These are phyloP conservation scores for Ditula angustiorana DNA, from an alignment of 2,888 invertebrate genomes.

Conservation along the genomic window DNA sequence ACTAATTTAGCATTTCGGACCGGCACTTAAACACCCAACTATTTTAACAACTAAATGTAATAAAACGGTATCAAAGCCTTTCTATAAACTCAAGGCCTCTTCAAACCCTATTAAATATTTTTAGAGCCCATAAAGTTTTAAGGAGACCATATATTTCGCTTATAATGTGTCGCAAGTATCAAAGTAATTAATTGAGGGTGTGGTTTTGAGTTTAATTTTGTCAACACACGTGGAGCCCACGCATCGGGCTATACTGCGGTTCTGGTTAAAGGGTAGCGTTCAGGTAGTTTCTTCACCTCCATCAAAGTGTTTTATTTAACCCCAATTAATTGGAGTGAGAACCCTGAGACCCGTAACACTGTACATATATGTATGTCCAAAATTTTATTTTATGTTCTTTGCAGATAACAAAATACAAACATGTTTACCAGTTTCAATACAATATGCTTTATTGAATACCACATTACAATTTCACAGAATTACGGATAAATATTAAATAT, in stretches of 20 bases:
- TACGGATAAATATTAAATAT: no score
- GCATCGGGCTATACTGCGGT: background rate
- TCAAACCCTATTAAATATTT: slow-evolving; percentile 6
- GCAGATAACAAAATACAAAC: background rate
- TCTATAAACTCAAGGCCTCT: slow-evolving; percentile 1
- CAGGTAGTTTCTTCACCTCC: slow-evolving; percentile 18
- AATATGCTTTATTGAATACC: no score
- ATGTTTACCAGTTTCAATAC: no score
- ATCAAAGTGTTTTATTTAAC: background rate
- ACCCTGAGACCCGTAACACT: background rate
- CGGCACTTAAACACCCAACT: background rate
- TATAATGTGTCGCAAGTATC: slow-evolving; percentile 19
- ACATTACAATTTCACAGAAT: no score
- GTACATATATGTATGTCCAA: background rate
- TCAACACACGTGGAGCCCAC: slow-evolving; percentile 17
- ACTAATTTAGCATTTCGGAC: background rate
- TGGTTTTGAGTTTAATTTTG: slow-evolving; percentile 19
- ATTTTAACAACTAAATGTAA: background rate
- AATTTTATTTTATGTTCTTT: background rate
- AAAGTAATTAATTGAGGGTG: slow-evolving; percentile 23
- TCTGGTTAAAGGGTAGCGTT: background rate
- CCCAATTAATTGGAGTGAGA: slow-evolving; percentile 1
- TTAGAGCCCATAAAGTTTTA: slow-evolving; percentile 19
- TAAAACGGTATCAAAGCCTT: background rate
- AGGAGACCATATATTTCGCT: slow-evolving; percentile 20